Conservation (phyloP, 2,888 invertebrate genomes). For the Lucinisca nassula region DNA sequence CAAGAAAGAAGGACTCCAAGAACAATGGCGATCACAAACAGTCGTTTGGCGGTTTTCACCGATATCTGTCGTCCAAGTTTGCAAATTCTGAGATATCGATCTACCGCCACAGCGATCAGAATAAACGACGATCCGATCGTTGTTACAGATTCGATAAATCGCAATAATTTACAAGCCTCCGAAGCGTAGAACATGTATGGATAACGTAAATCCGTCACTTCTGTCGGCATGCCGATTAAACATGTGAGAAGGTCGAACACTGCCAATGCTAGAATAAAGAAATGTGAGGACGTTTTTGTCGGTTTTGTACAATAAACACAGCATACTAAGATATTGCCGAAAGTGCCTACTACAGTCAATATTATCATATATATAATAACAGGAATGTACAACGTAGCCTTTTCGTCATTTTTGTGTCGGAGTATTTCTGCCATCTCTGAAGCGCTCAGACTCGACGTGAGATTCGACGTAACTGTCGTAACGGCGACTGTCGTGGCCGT, state of each 20-base stretch:
- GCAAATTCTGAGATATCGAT: constrained; percentile 82
- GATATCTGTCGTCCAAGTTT: constrained; percentile 81
- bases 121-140: constrained; percentile 83
- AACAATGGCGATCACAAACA: constrained; percentile 77
- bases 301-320: constrained; percentile 80
- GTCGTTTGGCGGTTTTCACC: constrained; percentile 74
- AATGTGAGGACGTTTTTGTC: constrained; percentile 81
- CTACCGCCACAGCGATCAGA: constrained; percentile 82
- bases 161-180: constrained; percentile 81
- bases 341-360: constrained; percentile 78
- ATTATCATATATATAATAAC: constrained; percentile 82
- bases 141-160: constrained; percentile 82
- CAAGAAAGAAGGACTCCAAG: constrained; percentile 79
- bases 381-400: constrained; percentile 81
- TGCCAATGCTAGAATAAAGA: constrained; percentile 82
- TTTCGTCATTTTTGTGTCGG: constrained; percentile 75
- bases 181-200: constrained; percentile 84
- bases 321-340: constrained; percentile 82
- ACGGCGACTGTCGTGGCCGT: not conserved
- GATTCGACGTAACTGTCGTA: not conserved
- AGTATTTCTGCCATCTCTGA: constrained; percentile 36
- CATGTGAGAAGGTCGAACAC: constrained; percentile 84
- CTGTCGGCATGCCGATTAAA: constrained; percentile 83
- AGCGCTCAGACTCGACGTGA: constrained; percentile 27
- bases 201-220: constrained; percentile 82